Conservation (phyloP, 1,140 invertebrate genomes). For the Onthophagus taurus region DNA sequence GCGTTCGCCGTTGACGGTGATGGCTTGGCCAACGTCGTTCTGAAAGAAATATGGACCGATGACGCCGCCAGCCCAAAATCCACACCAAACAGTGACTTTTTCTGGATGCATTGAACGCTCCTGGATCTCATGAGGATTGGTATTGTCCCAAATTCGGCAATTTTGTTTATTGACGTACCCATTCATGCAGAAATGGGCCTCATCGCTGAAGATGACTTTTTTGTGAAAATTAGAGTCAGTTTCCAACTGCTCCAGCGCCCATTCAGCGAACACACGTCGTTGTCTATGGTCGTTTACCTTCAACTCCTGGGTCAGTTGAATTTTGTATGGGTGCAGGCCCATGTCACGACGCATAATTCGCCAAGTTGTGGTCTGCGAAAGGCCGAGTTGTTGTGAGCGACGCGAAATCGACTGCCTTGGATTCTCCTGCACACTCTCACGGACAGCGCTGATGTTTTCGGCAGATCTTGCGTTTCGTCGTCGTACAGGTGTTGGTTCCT, state of each 20-base stretch:
- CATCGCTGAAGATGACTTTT: slow-evolving; percentile 13
- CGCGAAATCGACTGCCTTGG: background rate
- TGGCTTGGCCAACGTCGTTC: slow-evolving; percentile 12
- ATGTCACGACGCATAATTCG: background rate
- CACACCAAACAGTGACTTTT: slow-evolving; percentile 12
- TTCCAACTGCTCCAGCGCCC: slow-evolving; percentile 23
- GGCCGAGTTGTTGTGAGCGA: slow-evolving; percentile 1
- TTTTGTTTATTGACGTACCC: background rate
- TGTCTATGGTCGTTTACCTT: slow-evolving; percentile 26
- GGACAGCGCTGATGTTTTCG: too few species aligned
- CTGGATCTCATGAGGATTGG: background rate
- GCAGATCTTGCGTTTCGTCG: background rate
- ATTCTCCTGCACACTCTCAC: too few species aligned
- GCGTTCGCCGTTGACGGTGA: slow-evolving; percentile 16
- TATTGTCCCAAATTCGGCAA: background rate
- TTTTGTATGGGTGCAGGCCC: background rate
- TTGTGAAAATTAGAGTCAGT: slow-evolving; percentile 20
- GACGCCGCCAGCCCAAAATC: slow-evolving; percentile 19
- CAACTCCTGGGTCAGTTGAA: slow-evolving; percentile 26
- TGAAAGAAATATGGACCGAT: slow-evolving; percentile 19
- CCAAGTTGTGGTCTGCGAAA: background rate
- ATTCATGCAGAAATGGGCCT: slow-evolving; percentile 13
- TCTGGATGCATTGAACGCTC: slow-evolving; percentile 4
- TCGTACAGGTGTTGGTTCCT: slow-evolving; percentile 1
- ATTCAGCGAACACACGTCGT: slow-evolving; percentile 24